A percentile compares a stretch with the other conserved stretches of the same genome.
Conservation (phyloP, 2,797 vertebrate genomes). For the Diplodus sargus region DNA sequence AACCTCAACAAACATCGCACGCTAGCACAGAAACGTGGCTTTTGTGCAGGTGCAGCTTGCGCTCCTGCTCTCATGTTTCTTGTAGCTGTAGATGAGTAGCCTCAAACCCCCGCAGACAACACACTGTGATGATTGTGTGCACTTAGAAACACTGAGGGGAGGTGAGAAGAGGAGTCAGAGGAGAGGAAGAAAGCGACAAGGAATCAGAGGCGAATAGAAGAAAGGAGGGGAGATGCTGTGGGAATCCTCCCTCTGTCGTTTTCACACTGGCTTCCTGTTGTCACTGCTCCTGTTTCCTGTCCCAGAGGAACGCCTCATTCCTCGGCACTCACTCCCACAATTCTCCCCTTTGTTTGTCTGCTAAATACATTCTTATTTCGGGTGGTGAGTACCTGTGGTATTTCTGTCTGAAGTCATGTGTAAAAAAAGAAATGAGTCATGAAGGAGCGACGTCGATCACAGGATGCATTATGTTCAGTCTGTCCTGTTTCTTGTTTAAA, state of each 20-base stretch:
- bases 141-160: constrained; percentile 41
- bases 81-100: constrained; percentile 25
- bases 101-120: constrained; percentile 39
- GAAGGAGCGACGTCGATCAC: not conserved
- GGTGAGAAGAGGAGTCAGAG: constrained; percentile 51
- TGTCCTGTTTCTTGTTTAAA: constrained; percentile 17
- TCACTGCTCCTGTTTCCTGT: constrained; percentile 73
- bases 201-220: constrained; percentile 37
- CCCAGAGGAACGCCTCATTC: constrained; percentile 60
- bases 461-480: not conserved
- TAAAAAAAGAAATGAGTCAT: constrained; percentile 4
- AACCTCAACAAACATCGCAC: not conserved
- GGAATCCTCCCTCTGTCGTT: constrained; percentile 64
- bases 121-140: constrained; percentile 23
- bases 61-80: constrained; percentile 30
- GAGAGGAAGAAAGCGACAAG: constrained; percentile 32
- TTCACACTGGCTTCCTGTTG: constrained; percentile 74
- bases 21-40: not conserved
- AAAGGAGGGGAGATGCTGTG: constrained; percentile 52
- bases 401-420: constrained; percentile 10
- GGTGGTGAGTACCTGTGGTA: constrained; percentile 2
- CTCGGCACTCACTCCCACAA: constrained; percentile 42
- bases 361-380: constrained; percentile 24
- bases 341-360: constrained; percentile 31
- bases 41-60: constrained; percentile 1